A percentile compares a stretch with the other conserved stretches of the same genome.
These are phyloP conservation scores for Rhizomys pruinosus DNA, from an alignment of 2,113 vertebrate genomes.

Conservation along the genomic window DNA sequence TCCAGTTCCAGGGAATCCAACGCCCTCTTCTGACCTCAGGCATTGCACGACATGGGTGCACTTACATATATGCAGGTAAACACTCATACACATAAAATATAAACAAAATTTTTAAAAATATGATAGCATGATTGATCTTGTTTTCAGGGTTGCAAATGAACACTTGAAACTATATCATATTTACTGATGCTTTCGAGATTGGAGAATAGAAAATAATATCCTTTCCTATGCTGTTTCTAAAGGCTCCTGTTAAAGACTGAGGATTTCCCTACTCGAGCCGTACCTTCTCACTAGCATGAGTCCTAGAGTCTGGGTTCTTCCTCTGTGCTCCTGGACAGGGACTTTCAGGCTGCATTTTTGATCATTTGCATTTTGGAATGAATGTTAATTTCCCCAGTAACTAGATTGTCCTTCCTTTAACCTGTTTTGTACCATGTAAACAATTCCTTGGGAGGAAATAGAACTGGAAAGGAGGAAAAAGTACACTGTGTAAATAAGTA, in stretches of 20 bases:
- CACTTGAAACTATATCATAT: slow-evolving; percentile 6
- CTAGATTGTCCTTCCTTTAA: not conserved
- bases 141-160: slow-evolving; percentile 30
- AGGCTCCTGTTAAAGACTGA: not conserved
- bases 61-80: no score
- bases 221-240: slow-evolving; percentile 47
- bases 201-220: slow-evolving; percentile 13
- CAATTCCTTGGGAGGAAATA: not conserved
- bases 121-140: not conserved
- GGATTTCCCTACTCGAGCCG: not conserved
- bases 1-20: no score
- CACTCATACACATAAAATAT: no score
- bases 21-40: no score
- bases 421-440: not conserved
- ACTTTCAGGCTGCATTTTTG: not conserved
- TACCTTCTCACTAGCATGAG: not conserved
- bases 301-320: not conserved
- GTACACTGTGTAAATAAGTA: not conserved
- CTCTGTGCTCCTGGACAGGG: not conserved
- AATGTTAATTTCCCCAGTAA: not conserved
- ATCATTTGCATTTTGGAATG: not conserved
- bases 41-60: no score
- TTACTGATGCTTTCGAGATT: not conserved
- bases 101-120: not conserved
- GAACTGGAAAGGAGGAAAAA: not conserved